Evolutionary conservation across 2,113 vertebrate species (phyloP).

Genomic region (Martes martes): DNA sequence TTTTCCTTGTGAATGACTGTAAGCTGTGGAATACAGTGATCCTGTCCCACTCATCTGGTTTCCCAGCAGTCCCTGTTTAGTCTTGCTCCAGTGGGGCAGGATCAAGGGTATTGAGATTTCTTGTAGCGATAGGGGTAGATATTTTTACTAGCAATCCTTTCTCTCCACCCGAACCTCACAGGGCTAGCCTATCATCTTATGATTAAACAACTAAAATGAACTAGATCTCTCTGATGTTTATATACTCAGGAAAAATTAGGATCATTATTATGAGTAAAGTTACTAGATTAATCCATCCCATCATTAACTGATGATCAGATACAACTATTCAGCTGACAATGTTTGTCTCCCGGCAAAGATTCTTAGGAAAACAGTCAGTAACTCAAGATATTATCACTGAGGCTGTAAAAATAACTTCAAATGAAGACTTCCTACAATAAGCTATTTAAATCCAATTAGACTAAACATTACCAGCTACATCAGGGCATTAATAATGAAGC

Average conservation of each 20-base stretch:
- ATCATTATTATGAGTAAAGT: not conserved
- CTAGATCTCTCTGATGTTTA: not conserved
- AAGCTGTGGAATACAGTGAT: not conserved
- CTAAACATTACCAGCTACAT: conserved; percentile 45
- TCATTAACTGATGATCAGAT: not conserved
- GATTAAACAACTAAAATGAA: not conserved
- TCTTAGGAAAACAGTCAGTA: not conserved
- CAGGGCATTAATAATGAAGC: conserved; percentile 54
- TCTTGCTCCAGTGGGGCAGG: not conserved
- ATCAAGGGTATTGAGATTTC: not conserved
- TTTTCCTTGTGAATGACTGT: not conserved
- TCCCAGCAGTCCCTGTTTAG: not conserved
- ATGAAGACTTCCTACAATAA: conserved; percentile 40
- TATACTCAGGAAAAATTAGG: not conserved
- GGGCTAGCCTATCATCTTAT: not conserved
- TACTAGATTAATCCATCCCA: not conserved
- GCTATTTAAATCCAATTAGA: not conserved
- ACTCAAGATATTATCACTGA: not conserved
- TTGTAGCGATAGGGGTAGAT: not conserved
- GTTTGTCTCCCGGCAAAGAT: conserved; percentile 35
- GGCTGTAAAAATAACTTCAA: conserved; percentile 16
- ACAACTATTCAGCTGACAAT: not conserved
- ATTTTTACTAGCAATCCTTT: not conserved
- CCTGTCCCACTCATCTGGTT: not conserved
- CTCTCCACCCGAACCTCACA: not conserved